Conservation (phyloP, 2,797 vertebrate genomes). For the Distichodus sexfasciatus region DNA sequence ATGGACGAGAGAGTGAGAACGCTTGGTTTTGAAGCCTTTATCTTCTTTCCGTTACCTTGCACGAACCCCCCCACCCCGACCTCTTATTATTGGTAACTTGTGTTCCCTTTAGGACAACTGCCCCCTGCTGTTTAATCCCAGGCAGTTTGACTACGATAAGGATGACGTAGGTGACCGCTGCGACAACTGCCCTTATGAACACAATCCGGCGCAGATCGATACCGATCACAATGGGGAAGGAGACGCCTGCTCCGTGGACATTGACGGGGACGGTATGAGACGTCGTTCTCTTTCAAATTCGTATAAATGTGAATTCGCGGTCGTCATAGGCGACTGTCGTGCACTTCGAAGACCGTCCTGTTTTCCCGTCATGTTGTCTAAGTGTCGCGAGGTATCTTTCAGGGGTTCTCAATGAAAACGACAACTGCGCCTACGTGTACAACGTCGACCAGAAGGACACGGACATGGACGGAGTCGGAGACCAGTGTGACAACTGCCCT, state of each 20-base stretch:
- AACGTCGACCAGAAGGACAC: conserved; percentile 95
- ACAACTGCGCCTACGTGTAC: conserved; percentile 95
- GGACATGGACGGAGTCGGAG: conserved; percentile 92
- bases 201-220: conserved; percentile 95
- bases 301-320: too few relatives aligned
- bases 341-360: background rate
- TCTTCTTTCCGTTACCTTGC: too few relatives aligned
- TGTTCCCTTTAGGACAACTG: conserved; percentile 87
- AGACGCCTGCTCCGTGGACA: conserved; percentile 92
- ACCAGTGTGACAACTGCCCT: conserved; percentile 97
- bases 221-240: conserved; percentile 93
- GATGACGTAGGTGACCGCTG: conserved; percentile 97
- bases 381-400: conserved; percentile 1
- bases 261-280: conserved; percentile 96
- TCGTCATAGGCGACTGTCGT: too few relatives aligned
- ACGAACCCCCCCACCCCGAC: too few relatives aligned
- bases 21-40: too few relatives aligned
- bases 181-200: conserved; percentile 95
- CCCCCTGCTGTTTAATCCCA: conserved; percentile 93
- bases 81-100: too few relatives aligned
- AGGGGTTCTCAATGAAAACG: conserved; percentile 91
- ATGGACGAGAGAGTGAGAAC: conserved; percentile 90
- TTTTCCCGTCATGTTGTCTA: too few relatives aligned
- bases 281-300: background rate
- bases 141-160: conserved; percentile 95